Conservation (phyloP, 64 coral and sea anemone genomes). For the Stichodactyla mertensii region DNA sequence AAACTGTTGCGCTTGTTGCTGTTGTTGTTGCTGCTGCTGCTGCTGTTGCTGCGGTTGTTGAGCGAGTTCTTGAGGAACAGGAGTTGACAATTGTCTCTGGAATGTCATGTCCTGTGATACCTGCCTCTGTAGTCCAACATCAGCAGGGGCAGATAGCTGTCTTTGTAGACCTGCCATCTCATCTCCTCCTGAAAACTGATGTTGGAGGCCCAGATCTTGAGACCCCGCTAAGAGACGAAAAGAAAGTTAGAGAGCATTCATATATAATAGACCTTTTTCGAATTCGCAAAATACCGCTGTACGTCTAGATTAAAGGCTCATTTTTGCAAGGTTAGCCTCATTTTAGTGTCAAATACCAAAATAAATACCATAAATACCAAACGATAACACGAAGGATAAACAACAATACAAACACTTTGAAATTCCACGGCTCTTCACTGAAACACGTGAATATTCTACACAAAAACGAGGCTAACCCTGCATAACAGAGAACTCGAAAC, state of each 20-base stretch:
- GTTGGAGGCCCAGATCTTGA: conserved; percentile 27
- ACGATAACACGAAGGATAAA: too few relatives aligned
- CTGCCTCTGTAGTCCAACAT: conserved; percentile 38
- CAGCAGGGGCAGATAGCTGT: conserved; percentile 44
- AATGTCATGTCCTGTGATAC: conserved; percentile 47
- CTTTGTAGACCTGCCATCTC: conserved; percentile 32
- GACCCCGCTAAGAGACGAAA: background rate
- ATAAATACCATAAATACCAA: too few relatives aligned
- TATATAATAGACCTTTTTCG: too few relatives aligned
- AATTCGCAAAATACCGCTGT: too few relatives aligned
- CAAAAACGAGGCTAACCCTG: too few relatives aligned
- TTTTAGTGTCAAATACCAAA: too few relatives aligned
- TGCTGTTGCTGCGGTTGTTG: conserved; percentile 62
- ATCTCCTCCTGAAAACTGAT: conserved; percentile 25
- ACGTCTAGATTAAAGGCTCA: too few relatives aligned
- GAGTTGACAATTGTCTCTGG: conserved; percentile 40
- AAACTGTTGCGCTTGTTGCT: conserved; percentile 49
- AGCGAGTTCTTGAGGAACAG: conserved; percentile 42
- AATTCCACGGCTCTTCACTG: too few relatives aligned
- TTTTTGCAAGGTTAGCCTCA: too few relatives aligned
- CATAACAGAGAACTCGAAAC: too few relatives aligned
- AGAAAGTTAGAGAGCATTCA: background rate
- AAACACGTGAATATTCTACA: too few relatives aligned
- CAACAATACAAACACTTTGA: too few relatives aligned
- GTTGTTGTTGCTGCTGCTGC: conserved; percentile 41